These are phyloP conservation scores for Melanostigma gelatinosum DNA, from an alignment of 2,113 vertebrate species.

Conservation along the genomic window DNA sequence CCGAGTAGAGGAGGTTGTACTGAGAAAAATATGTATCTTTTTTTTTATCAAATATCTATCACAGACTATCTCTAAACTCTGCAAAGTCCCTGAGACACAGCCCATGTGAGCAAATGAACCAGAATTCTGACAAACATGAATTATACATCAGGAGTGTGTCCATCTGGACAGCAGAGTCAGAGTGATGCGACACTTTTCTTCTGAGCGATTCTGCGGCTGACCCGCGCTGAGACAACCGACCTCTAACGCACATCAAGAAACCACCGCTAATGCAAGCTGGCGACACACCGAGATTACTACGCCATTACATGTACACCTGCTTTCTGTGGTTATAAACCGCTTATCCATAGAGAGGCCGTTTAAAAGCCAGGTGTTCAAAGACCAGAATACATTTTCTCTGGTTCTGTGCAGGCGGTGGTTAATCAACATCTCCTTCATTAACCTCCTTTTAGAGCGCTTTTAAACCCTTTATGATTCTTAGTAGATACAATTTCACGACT, in stretches of 20 bases:
- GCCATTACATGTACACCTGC: conserved; percentile 12
- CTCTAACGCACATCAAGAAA: background rate
- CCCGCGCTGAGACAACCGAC: conserved; percentile 5
- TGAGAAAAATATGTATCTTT: background rate
- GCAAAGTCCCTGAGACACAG: background rate
- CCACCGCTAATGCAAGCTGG: conserved; percentile 32
- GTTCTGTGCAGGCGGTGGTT: background rate
- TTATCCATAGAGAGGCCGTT: conserved; percentile 10
- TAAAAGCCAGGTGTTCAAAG: background rate
- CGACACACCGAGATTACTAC: background rate
- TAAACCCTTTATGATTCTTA: background rate
- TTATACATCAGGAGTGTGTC: background rate
- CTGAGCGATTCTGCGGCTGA: background rate
- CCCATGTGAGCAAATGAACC: background rate
- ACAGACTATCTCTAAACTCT: background rate
- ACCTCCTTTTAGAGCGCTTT: background rate
- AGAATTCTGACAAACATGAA: background rate
- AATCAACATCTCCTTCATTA: background rate
- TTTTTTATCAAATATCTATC: background rate
- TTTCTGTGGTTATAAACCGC: conserved; percentile 35
- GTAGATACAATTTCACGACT: background rate
- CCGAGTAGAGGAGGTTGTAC: background rate
- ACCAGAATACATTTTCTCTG: background rate
- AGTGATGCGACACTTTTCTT: conserved; percentile 37
- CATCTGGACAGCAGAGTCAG: conserved; percentile 1